Percentiles rank a stretch among this genome's conserved stretches.
These are phyloP conservation scores for Sterna hirundo DNA, from an alignment of 2,113 vertebrate species.

Conservation along the genomic window DNA sequence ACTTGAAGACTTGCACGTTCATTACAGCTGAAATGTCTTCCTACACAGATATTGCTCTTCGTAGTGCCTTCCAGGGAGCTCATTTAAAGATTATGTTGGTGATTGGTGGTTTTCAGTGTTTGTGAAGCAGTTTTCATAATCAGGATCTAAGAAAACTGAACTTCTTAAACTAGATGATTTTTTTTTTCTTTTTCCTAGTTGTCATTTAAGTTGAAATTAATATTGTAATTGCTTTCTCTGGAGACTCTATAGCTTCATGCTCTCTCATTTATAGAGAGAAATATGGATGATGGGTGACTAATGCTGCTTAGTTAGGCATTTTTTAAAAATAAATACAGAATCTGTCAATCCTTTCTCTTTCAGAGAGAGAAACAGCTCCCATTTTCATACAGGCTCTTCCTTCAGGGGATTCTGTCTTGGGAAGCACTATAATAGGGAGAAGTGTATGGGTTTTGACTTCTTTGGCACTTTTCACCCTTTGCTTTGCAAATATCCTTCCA, in stretches of 20 bases:
- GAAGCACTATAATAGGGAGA: constrained; percentile 37
- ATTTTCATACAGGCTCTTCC: constrained; percentile 35
- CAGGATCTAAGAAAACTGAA: neutral
- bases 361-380: constrained; percentile 36
- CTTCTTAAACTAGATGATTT: neutral
- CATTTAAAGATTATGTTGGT: neutral
- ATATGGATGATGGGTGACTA: constrained; percentile 26
- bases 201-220: constrained; percentile 47
- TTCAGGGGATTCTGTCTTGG: constrained; percentile 48
- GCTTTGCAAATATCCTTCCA: neutral
- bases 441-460: constrained; percentile 41
- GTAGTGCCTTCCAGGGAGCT: neutral
- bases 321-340: constrained; percentile 55
- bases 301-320: constrained; percentile 46
- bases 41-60: neutral
- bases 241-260: neutral
- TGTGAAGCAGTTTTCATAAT: neutral
- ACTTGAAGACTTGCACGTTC: neutral
- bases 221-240: constrained; percentile 36
- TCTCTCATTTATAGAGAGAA: neutral
- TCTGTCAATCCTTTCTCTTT: constrained; percentile 39
- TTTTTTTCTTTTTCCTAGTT: neutral
- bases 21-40: neutral
- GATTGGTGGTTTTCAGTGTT: neutral
- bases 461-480: constrained; percentile 40